A percentile compares a stretch with the other conserved stretches of the same genome.
Conservation (phyloP, 2,113 vertebrate species). For the Burhinus oedicnemus region DNA sequence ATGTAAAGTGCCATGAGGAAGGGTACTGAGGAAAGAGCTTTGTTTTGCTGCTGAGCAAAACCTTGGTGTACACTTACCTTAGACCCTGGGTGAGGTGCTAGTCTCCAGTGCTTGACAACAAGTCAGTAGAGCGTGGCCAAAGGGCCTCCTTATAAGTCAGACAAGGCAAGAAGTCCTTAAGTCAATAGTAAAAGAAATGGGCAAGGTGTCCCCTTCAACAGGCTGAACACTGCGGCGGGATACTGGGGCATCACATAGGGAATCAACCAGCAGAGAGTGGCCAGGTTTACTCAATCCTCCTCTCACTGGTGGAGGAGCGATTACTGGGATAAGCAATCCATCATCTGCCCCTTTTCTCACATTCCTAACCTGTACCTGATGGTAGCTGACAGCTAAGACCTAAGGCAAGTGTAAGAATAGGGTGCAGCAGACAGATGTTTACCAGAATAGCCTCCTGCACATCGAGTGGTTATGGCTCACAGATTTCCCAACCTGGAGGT, state of each 20-base stretch:
- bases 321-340: neutral
- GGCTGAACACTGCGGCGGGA: fast-evolving
- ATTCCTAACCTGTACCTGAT: neutral
- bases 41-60: neutral
- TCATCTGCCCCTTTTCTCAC: neutral
- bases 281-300: neutral
- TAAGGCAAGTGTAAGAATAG: neutral
- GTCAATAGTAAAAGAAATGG: neutral
- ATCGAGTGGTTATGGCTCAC: neutral
- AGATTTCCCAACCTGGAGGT: neutral
- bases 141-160: neutral
- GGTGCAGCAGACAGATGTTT: neutral
- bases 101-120: neutral
- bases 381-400: neutral
- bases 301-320: neutral
- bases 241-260: neutral
- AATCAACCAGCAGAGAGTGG: neutral
- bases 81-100: neutral
- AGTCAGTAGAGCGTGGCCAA: neutral
- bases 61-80: neutral
- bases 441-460: neutral
- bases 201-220: neutral
- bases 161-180: neutral
- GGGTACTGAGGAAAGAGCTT: neutral
- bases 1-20: neutral